These are phyloP conservation scores for Bombus superbus DNA, from an alignment of 1,140 invertebrate genomes.

Conservation along the genomic window DNA sequence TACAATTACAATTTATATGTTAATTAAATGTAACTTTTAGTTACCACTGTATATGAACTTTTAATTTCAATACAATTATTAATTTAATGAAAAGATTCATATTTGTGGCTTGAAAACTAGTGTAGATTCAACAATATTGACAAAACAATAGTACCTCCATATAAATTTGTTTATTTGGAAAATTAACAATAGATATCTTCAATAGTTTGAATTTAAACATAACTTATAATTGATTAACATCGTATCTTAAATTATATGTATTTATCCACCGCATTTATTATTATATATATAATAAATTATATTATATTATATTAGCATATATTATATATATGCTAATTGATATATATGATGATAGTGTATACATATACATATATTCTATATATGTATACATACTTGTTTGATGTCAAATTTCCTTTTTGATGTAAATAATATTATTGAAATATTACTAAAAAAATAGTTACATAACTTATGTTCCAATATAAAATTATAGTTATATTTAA, in stretches of 20 bases:
- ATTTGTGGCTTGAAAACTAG: not conserved
- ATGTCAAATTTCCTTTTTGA: too few species aligned
- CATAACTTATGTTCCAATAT: not conserved
- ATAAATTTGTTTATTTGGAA: constrained; percentile 12
- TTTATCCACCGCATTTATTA: not conserved
- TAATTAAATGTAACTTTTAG: not conserved
- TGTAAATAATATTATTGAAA: not conserved
- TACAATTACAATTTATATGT: not conserved
- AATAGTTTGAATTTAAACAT: not conserved
- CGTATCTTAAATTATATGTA: not conserved
- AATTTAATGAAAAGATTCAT: not conserved
- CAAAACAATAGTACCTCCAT: constrained; percentile 5
- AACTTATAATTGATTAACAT: not conserved
- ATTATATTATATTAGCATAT: not conserved
- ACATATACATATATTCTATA: not conserved
- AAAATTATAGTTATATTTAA: not conserved
- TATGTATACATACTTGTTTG: not conserved
- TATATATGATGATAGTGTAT: not conserved
- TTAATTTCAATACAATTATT: not conserved
- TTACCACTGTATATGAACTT: not conserved
- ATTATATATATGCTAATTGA: not conserved
- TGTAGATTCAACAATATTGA: constrained; percentile 7
- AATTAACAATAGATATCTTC: not conserved
- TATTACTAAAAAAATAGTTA: not conserved
- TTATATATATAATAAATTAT: constrained; percentile 3